Base-by-base conservation (phyloP, 2,797 vertebrate species). In the Peromyscus nudipes region DNA sequence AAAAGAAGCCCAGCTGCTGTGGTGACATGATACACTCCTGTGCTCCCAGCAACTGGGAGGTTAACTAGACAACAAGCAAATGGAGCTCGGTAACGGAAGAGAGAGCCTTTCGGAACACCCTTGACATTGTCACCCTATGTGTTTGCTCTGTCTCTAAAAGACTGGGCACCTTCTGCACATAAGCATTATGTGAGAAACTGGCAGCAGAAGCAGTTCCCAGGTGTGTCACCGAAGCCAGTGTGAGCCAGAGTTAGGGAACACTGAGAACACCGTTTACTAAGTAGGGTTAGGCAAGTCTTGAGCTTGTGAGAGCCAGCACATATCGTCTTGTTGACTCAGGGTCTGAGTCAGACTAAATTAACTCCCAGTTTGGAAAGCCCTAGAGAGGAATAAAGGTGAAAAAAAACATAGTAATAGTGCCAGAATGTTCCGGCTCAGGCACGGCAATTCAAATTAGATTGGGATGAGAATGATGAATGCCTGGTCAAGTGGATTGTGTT, bases 321-420 rank as follows among this genome's bases (percentile, higher is more conserved):
- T 29, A 31, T 1, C 25, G 40, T 7, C 69, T 16, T 37, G 76
- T 12, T 97, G 97, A 96, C 84, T 95, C 94, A 96, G 79, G 87
- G 86, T 19, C 79, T 96, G 96, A 97, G 94, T 97, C 96, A 97
- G 94, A 97, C 75, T 77, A 91, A 55, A 94, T 97, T 62, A 97
- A 73, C 6, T 82, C 73, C 65, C 27, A 46, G 60, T 37, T 90
- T 89, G 83, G 92, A 94, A 97, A 97, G 49, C 77, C 34, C 77
- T 92, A 52, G 90, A 92, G 65, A 95, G 34, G 31, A 96, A 79
- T 52, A 75, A 82, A 77, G 67, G 34, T 69, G 69, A 93, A 92
- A 91, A 97, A 96, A 84, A 95, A 12, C 77, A 83, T 0, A 0
- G 69, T 19, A 34, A 52, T 31, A n/a, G 82, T 84, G 46, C 92